Percentiles rank a stretch among this genome's conserved stretches.
Conservation (phyloP, 2,797 vertebrate genomes). For the Sebastolobus altivelis region DNA sequence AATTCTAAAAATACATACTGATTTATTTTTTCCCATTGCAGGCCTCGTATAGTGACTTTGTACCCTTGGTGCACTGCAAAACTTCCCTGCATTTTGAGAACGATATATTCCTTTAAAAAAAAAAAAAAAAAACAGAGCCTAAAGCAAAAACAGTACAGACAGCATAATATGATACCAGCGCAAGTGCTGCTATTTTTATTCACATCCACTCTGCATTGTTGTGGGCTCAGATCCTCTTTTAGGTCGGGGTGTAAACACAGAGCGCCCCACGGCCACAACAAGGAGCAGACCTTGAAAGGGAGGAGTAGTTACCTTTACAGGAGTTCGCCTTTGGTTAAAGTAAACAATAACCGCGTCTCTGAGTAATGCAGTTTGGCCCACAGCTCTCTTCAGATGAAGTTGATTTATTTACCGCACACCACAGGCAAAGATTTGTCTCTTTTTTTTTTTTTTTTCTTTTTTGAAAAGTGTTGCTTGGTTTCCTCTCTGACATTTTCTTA, state of each 20-base stretch:
- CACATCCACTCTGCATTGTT: conserved; percentile 59
- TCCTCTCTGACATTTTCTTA: conserved; percentile 61
- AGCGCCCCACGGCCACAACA: conserved; percentile 67
- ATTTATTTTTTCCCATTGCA: conserved; percentile 33
- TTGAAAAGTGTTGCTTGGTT: conserved; percentile 50
- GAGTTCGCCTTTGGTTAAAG: conserved; percentile 64
- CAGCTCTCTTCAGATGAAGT: conserved; percentile 58
- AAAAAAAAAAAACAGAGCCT: conserved; percentile 34
- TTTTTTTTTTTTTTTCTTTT: conserved; percentile 11
- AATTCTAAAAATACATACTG: conserved; percentile 45
- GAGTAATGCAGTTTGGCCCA: conserved; percentile 64
- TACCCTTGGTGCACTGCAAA: conserved; percentile 53
- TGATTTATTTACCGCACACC: conserved; percentile 66
- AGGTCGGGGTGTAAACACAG: conserved; percentile 64
- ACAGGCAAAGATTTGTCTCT: conserved; percentile 47
- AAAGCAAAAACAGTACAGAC: conserved; percentile 61
- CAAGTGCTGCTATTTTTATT: conserved; percentile 70
- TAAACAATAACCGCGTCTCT: conserved; percentile 70
- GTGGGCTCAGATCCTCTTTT: conserved; percentile 58
- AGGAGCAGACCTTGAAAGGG: conserved; percentile 50
- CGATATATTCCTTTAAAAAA: conserved; percentile 37
- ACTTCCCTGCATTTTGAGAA: conserved; percentile 44
- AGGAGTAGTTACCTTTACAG: conserved; percentile 51
- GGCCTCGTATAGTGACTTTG: conserved; percentile 30
- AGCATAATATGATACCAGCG: conserved; percentile 71